Conservation (phyloP, 2,113 vertebrate genomes). For the Esox niger region DNA sequence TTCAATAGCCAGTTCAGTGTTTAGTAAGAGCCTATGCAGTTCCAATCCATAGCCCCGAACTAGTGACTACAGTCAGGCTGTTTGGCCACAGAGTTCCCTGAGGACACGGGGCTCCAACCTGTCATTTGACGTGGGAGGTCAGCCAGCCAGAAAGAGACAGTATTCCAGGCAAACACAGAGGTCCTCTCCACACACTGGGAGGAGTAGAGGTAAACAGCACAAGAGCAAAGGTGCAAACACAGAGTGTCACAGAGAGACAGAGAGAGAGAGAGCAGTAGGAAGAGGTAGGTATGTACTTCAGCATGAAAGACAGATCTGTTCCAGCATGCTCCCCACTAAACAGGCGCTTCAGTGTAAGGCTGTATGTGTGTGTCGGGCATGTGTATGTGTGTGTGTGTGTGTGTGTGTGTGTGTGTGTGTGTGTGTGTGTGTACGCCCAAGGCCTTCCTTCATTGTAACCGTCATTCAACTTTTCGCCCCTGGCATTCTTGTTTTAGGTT, state of each 20-base stretch:
- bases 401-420: constrained; percentile 24
- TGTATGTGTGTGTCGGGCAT: constrained; percentile 12
- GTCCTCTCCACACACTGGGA: constrained; percentile 14
- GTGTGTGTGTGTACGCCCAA: constrained; percentile 34
- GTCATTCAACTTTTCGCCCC: constrained; percentile 52
- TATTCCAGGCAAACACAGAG: constrained; percentile 16
- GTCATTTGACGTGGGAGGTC: constrained; percentile 67
- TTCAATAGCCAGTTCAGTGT: constrained; percentile 1
- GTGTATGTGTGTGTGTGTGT: constrained; percentile 32
- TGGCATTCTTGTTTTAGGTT: constrained; percentile 33
- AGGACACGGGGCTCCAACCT: constrained; percentile 50
- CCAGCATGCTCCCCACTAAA: constrained; percentile 45
- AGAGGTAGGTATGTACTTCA: constrained; percentile 12
- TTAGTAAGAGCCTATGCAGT: constrained; percentile 17
- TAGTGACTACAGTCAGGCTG: constrained; percentile 44
- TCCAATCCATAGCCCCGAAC: constrained; percentile 29
- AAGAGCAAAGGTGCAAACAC: constrained; percentile 58
- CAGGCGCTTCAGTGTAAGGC: constrained; percentile 35
- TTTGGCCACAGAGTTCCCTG: constrained; percentile 34
- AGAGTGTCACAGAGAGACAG: constrained; percentile 18
- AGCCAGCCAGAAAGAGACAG: constrained; percentile 37
- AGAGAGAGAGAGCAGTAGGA: not conserved
- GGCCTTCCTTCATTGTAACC: constrained; percentile 51
- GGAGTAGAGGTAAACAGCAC: constrained; percentile 52
- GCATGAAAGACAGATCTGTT: constrained; percentile 73